phyloP scores from a whole-genome alignment of 2,797 vertebrate species.

The Spheniscus humboldti region DNA sequence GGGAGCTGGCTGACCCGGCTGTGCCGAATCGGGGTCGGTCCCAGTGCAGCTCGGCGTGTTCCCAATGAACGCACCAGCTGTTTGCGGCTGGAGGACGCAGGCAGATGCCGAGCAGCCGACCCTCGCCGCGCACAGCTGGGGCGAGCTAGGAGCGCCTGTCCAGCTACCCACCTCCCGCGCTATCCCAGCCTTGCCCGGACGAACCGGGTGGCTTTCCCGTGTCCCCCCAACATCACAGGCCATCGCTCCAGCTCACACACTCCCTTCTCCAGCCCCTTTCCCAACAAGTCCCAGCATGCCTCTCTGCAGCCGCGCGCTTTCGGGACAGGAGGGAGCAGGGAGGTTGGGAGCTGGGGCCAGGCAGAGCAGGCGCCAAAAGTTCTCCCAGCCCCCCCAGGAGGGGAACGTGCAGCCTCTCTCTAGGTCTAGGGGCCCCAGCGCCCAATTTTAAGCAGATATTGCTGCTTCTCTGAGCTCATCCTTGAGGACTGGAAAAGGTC shows the following conservation, averaged over 20 bases:
- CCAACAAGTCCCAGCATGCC: neutral
- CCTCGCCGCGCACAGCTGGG: neutral
- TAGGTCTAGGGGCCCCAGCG: neutral
- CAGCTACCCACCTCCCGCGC: neutral
- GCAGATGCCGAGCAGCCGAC: neutral
- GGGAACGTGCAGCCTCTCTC: neutral
- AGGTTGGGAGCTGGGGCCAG: neutral
- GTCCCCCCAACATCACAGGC: neutral
- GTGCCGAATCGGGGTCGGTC: rapidly evolving
- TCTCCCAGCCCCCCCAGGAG: neutral
- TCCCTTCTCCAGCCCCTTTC: neutral
- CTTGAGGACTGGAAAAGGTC: neutral
- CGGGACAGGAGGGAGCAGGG: neutral
- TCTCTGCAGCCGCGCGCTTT: rapidly evolving
- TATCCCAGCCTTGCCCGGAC: neutral
- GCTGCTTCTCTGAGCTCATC: neutral
- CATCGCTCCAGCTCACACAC: neutral
- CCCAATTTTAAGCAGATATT: neutral
- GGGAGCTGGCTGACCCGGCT: neutral
- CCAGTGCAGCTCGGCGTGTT: neutral
- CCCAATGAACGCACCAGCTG: neutral
- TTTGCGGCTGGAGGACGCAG: neutral
- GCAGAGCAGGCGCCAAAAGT: neutral
- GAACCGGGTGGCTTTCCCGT: neutral
- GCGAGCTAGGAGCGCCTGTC: rapidly evolving